Evolutionary conservation across 2,888 invertebrate species (phyloP), one percentile per base, ranked within the genome.

Genomic region (Papilio elwesi): DNA sequence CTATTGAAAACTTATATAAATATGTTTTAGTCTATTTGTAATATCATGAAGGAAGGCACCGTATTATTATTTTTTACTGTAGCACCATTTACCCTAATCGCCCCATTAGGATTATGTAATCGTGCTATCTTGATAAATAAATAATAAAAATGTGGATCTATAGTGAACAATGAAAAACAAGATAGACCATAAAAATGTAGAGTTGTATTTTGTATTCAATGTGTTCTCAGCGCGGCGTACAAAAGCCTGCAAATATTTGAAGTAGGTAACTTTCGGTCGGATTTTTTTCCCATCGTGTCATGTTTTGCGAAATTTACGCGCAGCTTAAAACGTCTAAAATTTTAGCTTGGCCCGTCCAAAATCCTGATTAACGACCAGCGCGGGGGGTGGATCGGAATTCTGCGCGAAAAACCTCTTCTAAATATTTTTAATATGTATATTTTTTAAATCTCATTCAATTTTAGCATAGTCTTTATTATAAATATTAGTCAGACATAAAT

Each of bases 361-460:
- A 95, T 95, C 95, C 95, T 95, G 95, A 95, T 94, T 95, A 94
- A 95, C 95, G 94, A 88, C 83, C 87, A 83, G 84, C 87, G 78
- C 79, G 81, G 83, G 88, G 89, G 87, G 85, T 82, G 87, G 83
- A 81, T 81, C 80, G 79, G 76, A 80, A 77, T 84, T 82, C 82
- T 79, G 82, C 82, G 81, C 83, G 85, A 88, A 90, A 91, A 88
- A 85, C 78, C 81, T 82, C 80, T 85, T 79, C 83, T 83, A 81
- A 82, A 85, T 82, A 86, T 84, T 89, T 75, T 87, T 87, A 84
- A 85, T 87, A 87, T 85, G 84, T 85, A 87, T 86, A 87, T 86
- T 80, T 80, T 84, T 81, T 78, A 82, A 76, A 79, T 78, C 77
- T 80, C 83, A 81, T 84, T 83, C 83, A 80, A 79, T 70, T 75